phyloP scores from a whole-genome alignment of 1,140 invertebrate genomes.

The Aporrectodea caliginosa region DNA sequence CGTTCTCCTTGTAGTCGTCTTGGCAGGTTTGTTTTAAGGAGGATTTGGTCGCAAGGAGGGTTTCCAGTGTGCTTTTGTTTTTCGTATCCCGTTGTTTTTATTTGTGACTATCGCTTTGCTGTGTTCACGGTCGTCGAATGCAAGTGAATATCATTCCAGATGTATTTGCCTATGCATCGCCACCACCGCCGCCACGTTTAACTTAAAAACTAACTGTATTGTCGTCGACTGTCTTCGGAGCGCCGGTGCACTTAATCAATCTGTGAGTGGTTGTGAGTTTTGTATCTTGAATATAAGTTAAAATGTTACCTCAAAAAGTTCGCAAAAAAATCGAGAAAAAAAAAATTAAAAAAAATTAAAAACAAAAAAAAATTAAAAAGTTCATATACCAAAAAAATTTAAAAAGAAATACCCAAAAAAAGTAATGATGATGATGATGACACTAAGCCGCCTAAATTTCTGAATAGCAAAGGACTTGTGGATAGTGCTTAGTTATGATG shows the following conservation, averaged over 20 bases:
- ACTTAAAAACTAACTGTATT: background rate
- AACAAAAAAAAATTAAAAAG: background rate
- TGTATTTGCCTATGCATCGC: constrained; percentile 2
- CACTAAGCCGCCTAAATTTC: background rate
- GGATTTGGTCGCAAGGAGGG: no score
- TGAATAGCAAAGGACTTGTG: background rate
- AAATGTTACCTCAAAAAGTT: background rate
- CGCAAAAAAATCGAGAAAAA: background rate
- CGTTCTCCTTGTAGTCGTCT: no score
- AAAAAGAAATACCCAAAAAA: background rate
- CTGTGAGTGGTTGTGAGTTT: background rate
- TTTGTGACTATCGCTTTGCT: background rate
- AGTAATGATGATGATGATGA: no score
- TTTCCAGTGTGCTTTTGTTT: no score
- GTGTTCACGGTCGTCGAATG: background rate
- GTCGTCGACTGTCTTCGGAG: background rate
- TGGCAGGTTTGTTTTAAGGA: no score
- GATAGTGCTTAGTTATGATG: background rate
- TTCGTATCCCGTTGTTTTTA: background rate
- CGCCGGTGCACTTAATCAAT: background rate
- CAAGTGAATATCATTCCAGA: constrained; percentile 2
- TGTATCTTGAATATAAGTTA: constrained; percentile 3
- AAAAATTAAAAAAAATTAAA: background rate
- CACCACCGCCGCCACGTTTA: background rate
- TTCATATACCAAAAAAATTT: background rate